Base-by-base conservation (phyloP, 2,113 vertebrate genomes). In the Climacteris rufus region DNA sequence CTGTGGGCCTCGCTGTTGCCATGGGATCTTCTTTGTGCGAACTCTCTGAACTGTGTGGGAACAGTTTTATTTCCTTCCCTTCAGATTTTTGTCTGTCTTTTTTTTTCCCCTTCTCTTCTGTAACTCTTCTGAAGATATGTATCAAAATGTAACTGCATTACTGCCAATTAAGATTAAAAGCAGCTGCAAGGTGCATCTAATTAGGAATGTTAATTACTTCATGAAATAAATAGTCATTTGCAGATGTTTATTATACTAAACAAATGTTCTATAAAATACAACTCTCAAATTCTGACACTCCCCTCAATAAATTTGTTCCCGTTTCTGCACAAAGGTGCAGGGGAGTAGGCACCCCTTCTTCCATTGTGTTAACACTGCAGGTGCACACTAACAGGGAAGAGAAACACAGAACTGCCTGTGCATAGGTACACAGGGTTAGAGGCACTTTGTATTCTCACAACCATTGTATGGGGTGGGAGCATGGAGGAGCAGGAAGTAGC, bases 1-100 rank as follows among this genome's bases (percentile, higher is more conserved):
- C 98, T 98, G 97, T 97, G 97, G 98, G 97, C 96, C 97, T 98
- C 69, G 74, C 97, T 97, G 98, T 98, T 98, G 98, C 98, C 97
- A 98, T 98, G 98, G 98, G 98, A 98, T 98, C 97, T 97, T 98
- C 97, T 98, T 98, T 98, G 98, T 98, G 97, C 95, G 97, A 98
- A 98, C 98, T 98, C 96, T 98, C 98, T 98, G 98, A 98, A 98
- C 98, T 98, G 98, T 98, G 98, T 98, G 98, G 98, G 98, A 98
- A 98, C 98, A 98, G 90, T 96, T 98, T 98, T 97, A 96, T 97
- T 98, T 97, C 96, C 96, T 95, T 98, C 83, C 89, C 94, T 97
- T 98, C 96, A 76, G 94, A 66, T 94, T 96, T 97, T 77, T 90
- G 80, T 90, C 80, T 81, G 92, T 96, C 72, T 89, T 35, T 23